Evolutionary conservation across 1,140 invertebrate genomes (phyloP), one percentile per base, ranked within the genome.

Genomic region (Trachymyrmex cornetzi): DNA sequence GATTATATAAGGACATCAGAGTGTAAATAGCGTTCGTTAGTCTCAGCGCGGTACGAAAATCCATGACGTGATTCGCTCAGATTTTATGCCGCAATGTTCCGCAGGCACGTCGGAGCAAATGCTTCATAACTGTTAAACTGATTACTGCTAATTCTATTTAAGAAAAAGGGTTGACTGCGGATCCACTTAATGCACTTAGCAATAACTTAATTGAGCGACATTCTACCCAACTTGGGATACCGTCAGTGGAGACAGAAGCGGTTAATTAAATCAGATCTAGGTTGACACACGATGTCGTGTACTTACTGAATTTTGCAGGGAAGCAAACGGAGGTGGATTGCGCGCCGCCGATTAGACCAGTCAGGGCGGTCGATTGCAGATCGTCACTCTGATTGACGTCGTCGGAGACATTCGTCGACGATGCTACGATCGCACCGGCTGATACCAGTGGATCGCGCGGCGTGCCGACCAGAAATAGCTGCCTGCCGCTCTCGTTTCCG

Each of bases 271-370:
- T 95, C 93, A 94, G 86, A 77, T 89, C 77, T 85, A 81, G 87
- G 79, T n/a, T 61, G 53, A 14, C 34, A 59, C 53, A 61, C 87
- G 59, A 63, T 80, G 80, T 88, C 77, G 79, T 81, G 82, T 87
- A 95, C 95, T 95, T 94, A 95, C 94, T 93, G 93, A 95, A 95
- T 95, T 95, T 95, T 61, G 93, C 86, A 69, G 95, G 95, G 87
- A 95, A 95, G 92, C 95, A 95, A 90, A 95, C 93, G 12, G 94
- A 94, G 50, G 94, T 93, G 74, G 94, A 95, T 93, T 95, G 94
- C 71, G 92, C 92, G 27, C 61, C 44, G 77, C 93, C 92, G 90
- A 95, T 95, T 91, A 95, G 91, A 86, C 94, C 92, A 34, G 93
- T 94, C 11, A 95, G 92, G 69, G 94, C 92, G 80, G 88, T 94